Conservation (phyloP, 1,140 invertebrate species). For the Ladona fulva region DNA sequence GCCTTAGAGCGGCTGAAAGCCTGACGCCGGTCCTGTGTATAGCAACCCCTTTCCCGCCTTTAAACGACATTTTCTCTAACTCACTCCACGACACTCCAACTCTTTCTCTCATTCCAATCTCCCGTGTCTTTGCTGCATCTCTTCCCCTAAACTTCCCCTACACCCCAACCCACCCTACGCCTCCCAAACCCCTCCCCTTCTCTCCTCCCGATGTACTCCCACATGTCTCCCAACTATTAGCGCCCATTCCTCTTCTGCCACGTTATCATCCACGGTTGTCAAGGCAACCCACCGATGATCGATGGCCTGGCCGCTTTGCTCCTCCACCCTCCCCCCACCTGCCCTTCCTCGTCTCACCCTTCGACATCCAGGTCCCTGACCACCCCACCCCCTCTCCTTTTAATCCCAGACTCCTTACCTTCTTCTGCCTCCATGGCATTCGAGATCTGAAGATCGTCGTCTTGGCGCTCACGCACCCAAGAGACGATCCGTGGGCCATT, state of each 20-base stretch:
- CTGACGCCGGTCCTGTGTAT: too few relatives aligned
- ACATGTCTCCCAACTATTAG: conserved; percentile 4
- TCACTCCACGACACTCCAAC: too few relatives aligned
- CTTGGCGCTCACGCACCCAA: too few relatives aligned
- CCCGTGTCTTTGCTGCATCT: too few relatives aligned
- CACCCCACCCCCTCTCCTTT: not conserved
- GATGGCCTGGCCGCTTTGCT: not conserved
- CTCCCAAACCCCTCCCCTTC: too few relatives aligned
- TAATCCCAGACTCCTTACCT: not conserved
- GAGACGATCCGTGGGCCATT: not conserved
- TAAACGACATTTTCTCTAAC: too few relatives aligned
- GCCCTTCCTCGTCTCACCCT: not conserved
- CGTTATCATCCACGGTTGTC: conserved; percentile 7
- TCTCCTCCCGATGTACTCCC: not conserved
- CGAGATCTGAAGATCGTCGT: not conserved
- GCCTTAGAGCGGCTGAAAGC: too few relatives aligned
- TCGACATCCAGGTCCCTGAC: not conserved
- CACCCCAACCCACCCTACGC: too few relatives aligned
- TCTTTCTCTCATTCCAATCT: too few relatives aligned
- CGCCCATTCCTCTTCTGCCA: not conserved
- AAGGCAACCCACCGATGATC: not conserved
- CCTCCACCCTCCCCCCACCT: not conserved
- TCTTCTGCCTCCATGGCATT: not conserved
- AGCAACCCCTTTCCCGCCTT: too few relatives aligned
- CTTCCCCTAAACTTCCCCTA: too few relatives aligned